A percentile compares a stretch with the other conserved stretches of the same genome.
These are phyloP conservation scores for Drosophila anceps DNA, from an alignment of 2,888 invertebrate species.

Conservation along the genomic window DNA sequence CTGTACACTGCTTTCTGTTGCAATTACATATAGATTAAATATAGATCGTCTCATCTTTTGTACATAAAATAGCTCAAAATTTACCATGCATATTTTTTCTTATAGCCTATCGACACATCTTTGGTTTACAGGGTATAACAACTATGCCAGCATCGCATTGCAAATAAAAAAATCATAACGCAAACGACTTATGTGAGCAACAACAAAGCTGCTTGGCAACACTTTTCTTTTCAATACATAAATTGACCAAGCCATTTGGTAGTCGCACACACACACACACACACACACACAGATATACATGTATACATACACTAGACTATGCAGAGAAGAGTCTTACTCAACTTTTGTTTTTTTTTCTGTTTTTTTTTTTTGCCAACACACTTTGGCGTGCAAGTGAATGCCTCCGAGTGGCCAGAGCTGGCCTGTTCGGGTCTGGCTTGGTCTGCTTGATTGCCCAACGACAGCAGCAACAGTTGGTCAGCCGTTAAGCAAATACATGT, in stretches of 20 bases:
- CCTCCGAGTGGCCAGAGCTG: constrained; percentile 41
- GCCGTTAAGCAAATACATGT: constrained; percentile 55
- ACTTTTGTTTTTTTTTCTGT: constrained; percentile 23
- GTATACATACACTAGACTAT: constrained; percentile 24
- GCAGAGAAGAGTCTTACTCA: constrained; percentile 56
- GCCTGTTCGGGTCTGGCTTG: constrained; percentile 17
- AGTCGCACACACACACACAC: constrained; percentile 9
- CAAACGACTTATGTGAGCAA: constrained; percentile 33
- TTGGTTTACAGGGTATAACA: constrained; percentile 27
- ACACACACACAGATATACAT: constrained; percentile 19
- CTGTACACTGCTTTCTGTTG: too few relatives aligned
- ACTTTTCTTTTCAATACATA: constrained; percentile 64
- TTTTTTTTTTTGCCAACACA: constrained; percentile 47
- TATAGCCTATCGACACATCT: not conserved
- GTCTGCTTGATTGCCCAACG: constrained; percentile 60
- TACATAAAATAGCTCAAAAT: not conserved
- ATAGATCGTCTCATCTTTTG: not conserved
- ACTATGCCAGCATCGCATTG: constrained; percentile 67
- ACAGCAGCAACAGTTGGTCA: constrained; percentile 51
- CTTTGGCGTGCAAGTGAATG: constrained; percentile 56
- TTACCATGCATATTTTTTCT: not conserved
- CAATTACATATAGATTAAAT: too few relatives aligned
- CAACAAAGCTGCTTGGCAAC: constrained; percentile 47
- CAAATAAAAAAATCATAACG: constrained; percentile 49
- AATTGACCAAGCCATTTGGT: constrained; percentile 29